phyloP scores from a whole-genome alignment of 2,888 invertebrate species.

The Atethmia centrago region DNA sequence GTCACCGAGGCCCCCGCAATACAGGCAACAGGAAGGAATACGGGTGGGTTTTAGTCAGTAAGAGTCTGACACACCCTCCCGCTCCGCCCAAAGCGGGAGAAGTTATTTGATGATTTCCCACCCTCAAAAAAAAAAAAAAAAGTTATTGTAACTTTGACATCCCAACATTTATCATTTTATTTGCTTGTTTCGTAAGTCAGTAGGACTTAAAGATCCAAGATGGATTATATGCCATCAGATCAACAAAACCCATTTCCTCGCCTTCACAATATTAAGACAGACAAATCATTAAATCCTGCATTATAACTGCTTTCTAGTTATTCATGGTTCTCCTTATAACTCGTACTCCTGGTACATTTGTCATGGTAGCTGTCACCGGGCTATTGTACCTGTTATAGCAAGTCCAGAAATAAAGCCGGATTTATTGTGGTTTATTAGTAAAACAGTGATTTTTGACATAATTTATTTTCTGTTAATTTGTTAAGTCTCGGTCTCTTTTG shows the following conservation, averaged over 20 bases:
- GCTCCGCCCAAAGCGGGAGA: no score
- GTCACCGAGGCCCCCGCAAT: no score
- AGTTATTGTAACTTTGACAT: no score
- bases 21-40: no score
- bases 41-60: no score
- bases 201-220: neutral
- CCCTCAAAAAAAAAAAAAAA: no score
- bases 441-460: slow-evolving; percentile 42
- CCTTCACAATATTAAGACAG: slow-evolving; percentile 39
- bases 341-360: slow-evolving; percentile 47
- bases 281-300: slow-evolving; percentile 52
- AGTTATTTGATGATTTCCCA: no score
- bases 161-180: neutral
- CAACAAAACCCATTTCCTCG: slow-evolving; percentile 7
- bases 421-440: slow-evolving; percentile 35
- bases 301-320: slow-evolving; percentile 56
- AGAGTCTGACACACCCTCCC: no score
- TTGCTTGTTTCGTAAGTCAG: neutral
- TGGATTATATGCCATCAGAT: slow-evolving; percentile 9
- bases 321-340: slow-evolving; percentile 52
- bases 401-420: slow-evolving; percentile 15
- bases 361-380: slow-evolving; percentile 53
- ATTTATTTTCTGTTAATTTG: slow-evolving; percentile 51
- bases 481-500: slow-evolving; percentile 12
- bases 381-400: slow-evolving; percentile 44